A percentile compares a stretch with the other conserved stretches of the same genome.
Conservation (phyloP, 2,113 vertebrate species). For the Burhinus oedicnemus region DNA sequence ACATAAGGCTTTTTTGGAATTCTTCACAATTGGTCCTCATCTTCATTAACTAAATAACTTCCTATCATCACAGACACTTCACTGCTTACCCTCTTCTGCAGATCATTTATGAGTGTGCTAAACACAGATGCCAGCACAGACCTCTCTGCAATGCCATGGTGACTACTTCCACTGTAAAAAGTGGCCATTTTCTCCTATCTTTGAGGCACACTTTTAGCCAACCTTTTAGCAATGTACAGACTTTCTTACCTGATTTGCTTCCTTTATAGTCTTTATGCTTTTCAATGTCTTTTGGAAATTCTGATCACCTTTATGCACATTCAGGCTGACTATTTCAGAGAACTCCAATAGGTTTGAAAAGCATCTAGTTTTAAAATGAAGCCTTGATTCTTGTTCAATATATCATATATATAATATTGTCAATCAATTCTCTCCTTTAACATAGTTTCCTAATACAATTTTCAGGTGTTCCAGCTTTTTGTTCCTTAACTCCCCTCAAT, state of each 20-base stretch:
- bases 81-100: background rate
- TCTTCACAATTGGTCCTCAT: background rate
- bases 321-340: background rate
- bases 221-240: background rate
- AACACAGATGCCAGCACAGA: background rate
- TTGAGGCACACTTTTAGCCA: background rate
- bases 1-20: background rate
- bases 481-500: fast-evolving
- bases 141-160: background rate
- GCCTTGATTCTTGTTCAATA: background rate
- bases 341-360: background rate
- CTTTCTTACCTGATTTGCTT: background rate
- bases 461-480: background rate
- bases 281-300: background rate
- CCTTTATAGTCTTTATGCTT: background rate
- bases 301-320: background rate
- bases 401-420: background rate
- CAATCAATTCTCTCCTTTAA: background rate
- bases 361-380: background rate
- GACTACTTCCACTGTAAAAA: background rate
- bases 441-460: background rate
- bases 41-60: background rate
- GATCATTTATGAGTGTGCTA: background rate
- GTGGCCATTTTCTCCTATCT: background rate
- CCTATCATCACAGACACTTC: background rate